A percentile compares a stretch with the other conserved stretches of the same genome.
phyloP scores from a whole-genome alignment of 2,797 vertebrate genomes.

The Characodon lateralis region DNA sequence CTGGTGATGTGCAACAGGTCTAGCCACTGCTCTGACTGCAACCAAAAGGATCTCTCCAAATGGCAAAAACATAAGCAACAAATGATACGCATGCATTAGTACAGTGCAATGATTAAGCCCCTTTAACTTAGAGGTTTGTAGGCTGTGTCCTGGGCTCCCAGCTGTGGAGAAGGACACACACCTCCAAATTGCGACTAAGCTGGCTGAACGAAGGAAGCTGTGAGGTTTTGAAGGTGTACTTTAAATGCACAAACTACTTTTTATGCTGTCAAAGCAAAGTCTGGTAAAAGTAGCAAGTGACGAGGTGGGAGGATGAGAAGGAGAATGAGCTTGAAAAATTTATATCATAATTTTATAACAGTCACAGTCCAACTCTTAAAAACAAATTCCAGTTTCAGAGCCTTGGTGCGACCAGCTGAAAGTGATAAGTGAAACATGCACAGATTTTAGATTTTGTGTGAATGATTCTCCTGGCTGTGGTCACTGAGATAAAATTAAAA shows the following conservation, averaged over 20 bases:
- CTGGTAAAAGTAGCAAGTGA: not conserved
- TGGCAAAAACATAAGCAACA: not conserved
- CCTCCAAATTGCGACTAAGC: not conserved
- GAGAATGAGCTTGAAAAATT: not conserved
- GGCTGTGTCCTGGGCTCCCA: not conserved
- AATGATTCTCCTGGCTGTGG: too few species aligned
- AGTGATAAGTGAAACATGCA: too few species aligned
- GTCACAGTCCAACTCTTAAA: too few species aligned
- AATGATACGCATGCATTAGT: not conserved
- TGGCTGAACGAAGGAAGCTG: not conserved
- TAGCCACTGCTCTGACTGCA: not conserved
- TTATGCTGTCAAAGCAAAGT: not conserved
- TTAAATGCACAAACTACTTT: not conserved
- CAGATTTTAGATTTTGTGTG: too few species aligned
- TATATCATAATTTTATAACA: too few species aligned
- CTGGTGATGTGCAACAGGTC: not conserved
- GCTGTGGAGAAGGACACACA: not conserved
- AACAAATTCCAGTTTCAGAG: too few species aligned
- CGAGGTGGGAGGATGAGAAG: not conserved
- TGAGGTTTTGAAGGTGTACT: not conserved
- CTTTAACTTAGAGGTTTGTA: not conserved
- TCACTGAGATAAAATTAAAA: too few species aligned
- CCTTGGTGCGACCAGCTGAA: too few species aligned
- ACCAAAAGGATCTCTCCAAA: not conserved
- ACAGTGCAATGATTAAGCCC: not conserved